A percentile compares a stretch with the other conserved stretches of the same genome.
Evolutionary conservation across 2,113 vertebrate species (phyloP).

Genomic region (Epinephelus fuscoguttatus): DNA sequence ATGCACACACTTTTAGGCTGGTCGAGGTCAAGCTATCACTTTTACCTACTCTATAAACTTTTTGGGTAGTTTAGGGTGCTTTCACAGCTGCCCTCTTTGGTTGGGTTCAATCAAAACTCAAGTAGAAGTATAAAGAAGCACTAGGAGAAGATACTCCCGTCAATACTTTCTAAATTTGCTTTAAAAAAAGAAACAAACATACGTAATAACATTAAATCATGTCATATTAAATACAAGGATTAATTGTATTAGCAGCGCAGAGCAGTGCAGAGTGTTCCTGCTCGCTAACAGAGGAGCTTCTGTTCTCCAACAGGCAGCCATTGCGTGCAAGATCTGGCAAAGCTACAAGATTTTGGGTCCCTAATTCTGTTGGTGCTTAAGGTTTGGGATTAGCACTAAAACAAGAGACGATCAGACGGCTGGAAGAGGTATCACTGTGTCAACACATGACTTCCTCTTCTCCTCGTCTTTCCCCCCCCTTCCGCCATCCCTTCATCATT

Average conservation of each 20-base stretch:
- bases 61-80: no score
- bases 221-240: background rate
- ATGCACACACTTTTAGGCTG: no score
- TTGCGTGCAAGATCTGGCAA: conserved; percentile 51
- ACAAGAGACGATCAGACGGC: conserved; percentile 69
- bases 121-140: background rate
- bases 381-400: conserved; percentile 63
- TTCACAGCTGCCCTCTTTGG: no score
- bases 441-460: conserved; percentile 22
- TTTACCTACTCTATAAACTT: no score
- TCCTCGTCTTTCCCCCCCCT: background rate
- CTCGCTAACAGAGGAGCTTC: conserved; percentile 10
- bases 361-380: conserved; percentile 59
- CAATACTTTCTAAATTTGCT: background rate
- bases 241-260: background rate
- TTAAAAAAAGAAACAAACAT: background rate
- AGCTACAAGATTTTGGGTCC: conserved; percentile 42
- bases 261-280: background rate
- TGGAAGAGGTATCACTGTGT: conserved; percentile 33
- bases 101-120: no score
- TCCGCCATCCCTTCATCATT: background rate
- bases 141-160: background rate
- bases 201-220: background rate
- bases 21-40: no score
- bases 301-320: conserved; percentile 22